Percentiles rank a stretch among this genome's conserved stretches.
phyloP scores from a whole-genome alignment of 1,140 invertebrate species.

The Caenorhabditis brenneri region DNA sequence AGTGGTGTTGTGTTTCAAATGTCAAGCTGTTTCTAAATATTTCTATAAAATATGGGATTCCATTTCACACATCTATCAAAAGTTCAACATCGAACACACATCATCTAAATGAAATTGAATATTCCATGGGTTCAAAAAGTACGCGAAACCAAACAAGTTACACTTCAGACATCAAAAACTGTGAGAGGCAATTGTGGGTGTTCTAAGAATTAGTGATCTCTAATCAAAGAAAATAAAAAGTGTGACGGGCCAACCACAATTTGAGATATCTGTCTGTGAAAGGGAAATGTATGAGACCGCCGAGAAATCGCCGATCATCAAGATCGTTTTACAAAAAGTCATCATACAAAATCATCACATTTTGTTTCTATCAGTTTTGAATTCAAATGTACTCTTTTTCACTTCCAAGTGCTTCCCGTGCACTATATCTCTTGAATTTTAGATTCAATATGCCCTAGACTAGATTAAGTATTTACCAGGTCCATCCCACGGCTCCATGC shows the following conservation, averaged over 20 bases:
- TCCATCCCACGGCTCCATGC: conserved; percentile 99
- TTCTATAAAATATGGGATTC: not conserved
- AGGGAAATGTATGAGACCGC: too few species aligned
- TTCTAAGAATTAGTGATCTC: not conserved
- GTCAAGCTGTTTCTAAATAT: not conserved
- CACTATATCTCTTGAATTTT: not conserved
- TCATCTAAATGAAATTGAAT: conserved; percentile 16
- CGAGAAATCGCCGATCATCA: too few species aligned
- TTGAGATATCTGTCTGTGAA: too few species aligned
- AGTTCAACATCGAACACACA: not conserved
- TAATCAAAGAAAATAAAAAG: not conserved
- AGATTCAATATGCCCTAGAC: not conserved
- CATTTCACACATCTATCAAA: not conserved
- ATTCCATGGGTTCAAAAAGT: conserved; percentile 13
- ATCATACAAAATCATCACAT: not conserved
- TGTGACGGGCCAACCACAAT: too few species aligned
- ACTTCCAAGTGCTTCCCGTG: not conserved
- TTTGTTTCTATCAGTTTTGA: not conserved
- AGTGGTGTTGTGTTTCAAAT: conserved; percentile 15
- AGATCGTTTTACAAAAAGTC: not conserved
- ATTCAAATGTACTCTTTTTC: not conserved
- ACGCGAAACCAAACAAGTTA: not conserved
- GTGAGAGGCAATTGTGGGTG: not conserved
- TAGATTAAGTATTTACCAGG: conserved; percentile 71
- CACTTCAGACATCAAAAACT: not conserved